Base-by-base conservation (phyloP, 1,140 invertebrate genomes). In the Lordiphosa stackelbergi region DNA sequence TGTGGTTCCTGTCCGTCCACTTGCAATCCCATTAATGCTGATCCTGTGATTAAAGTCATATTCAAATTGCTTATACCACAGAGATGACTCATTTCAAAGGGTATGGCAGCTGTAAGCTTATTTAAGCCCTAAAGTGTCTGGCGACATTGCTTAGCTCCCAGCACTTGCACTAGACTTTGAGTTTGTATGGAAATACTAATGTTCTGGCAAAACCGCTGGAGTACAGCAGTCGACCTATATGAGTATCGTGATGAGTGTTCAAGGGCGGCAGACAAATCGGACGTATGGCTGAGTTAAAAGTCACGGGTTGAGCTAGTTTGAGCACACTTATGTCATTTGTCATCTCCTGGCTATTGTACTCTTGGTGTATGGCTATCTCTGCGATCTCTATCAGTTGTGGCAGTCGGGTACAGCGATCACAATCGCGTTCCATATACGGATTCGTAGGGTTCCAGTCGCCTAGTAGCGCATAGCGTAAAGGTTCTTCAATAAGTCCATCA, bases 381-480 rank as follows among this genome's bases (percentile, higher is more conserved):
- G 42, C 58, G 46, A 66, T 55, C 8, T 47, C 42, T 3, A 42
- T 5, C 3, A 56, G n/a, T 22, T 43, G n/a, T 4, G 53, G 52
- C 22, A 22, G 1, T 9, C 28, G 19, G 16, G 42, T 51, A 37
- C 64, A 66, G 4, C 11, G 9, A 16, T 56, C 48, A 22, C 64
- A 66, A 12, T 62, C 64, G 2, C 8, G n/a, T 1, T 61, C 13
- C 7, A 53, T 34, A 2, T 19, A 52, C 0, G 64, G 16, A 56
- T 66, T 66, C 1, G 16, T 43, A 0, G 64, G 53, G 52, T 66
- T 66, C 64, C 64, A 66, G n/a, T 66, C 64, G 7, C 64, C 64
- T 3, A 66, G 31, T 5, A 66, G 36, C 4, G 37, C 53, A 31
- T 51, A 48, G 5, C 22, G 22, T 0, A 55, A 19, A 0, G 51